These are phyloP conservation scores for Urosaurus nigricauda DNA, from an alignment of 2,797 vertebrate species.

Conservation along the genomic window DNA sequence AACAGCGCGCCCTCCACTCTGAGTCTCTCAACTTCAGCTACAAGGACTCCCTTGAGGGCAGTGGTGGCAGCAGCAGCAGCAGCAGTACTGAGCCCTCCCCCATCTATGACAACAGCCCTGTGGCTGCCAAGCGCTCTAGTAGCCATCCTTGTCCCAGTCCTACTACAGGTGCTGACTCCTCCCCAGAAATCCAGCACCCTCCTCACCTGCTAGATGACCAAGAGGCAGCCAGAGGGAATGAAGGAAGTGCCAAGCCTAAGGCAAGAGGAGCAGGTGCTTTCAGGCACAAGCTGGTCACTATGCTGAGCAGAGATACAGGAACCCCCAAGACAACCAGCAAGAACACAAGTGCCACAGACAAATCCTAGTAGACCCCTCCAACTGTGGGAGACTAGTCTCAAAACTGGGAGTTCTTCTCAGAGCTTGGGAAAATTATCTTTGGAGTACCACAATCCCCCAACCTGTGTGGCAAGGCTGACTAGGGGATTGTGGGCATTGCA, in stretches of 20 bases:
- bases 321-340: slow-evolving; percentile 56
- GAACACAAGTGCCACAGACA: background rate
- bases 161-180: slow-evolving; percentile 22
- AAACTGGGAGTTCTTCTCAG: background rate
- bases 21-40: slow-evolving; percentile 38
- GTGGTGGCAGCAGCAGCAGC: slow-evolving; percentile 37
- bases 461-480: too few relatives aligned
- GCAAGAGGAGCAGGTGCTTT: slow-evolving; percentile 57
- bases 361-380: background rate
- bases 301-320: slow-evolving; percentile 73
- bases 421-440: too few relatives aligned
- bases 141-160: slow-evolving; percentile 13
- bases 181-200: slow-evolving; percentile 58
- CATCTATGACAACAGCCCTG: slow-evolving; percentile 73
- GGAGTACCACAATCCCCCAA: too few relatives aligned
- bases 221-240: slow-evolving; percentile 22
- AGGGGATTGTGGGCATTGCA: too few relatives aligned
- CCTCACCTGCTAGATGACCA: slow-evolving; percentile 46
- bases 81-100: background rate
- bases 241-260: slow-evolving; percentile 47
- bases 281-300: slow-evolving; percentile 76
- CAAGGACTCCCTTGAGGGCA: slow-evolving; percentile 42
- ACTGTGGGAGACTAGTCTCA: too few relatives aligned
- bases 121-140: background rate
- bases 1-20: slow-evolving; percentile 36